Base-by-base conservation (phyloP, 2,797 vertebrate species). In the Mycteria americana region DNA sequence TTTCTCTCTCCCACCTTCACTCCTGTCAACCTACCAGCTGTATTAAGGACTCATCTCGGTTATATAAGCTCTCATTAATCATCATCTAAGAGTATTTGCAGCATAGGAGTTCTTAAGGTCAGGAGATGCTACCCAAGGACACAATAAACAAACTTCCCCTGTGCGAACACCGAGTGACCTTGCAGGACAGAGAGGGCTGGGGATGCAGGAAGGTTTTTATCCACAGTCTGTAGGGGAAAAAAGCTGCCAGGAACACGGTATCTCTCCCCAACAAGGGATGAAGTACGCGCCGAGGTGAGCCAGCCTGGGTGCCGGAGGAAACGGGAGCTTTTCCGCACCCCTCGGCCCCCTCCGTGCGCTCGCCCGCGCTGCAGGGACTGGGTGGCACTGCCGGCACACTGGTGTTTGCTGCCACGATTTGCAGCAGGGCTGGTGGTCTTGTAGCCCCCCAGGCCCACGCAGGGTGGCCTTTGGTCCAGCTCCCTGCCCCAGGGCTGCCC, bases 1-100 rank as follows among this genome's bases (percentile, higher is more conserved):
- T 25, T 93, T 13, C 37, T 65, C 25, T 80, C 89, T 93, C 91
- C 89, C 94, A 95, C 94, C 93, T 91, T 86, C 86, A 4, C 87
- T 93, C 76, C 76, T 67, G 76, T 73, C 93, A 83, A 53, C 65
- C 78, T 88, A 17, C 81, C 11, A 23, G 85, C 88, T 82, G 87
- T 16, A 56, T 70, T 48, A 81, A 62, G 95, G 88, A 69, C 93
- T 76, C 89, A 4, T 72, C 73, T 46, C 31, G 0, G 70, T 96
- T 94, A 92, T 82, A 56, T 95, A 92, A 96, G 93, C 2, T 0
- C 88, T 80, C 93, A 80, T 92, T 95, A 94, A 96, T 96, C 93
- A 83, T 83, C 88, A 51, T 50, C 85, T 88, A 62, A 89, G 93
- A 92, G 72, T 46, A 85, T 95, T 94, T 89, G 82, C 95, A 77